Evolutionary conservation across 2,797 vertebrate genomes (phyloP).

Genomic region (Mormyrops attenuatus): DNA sequence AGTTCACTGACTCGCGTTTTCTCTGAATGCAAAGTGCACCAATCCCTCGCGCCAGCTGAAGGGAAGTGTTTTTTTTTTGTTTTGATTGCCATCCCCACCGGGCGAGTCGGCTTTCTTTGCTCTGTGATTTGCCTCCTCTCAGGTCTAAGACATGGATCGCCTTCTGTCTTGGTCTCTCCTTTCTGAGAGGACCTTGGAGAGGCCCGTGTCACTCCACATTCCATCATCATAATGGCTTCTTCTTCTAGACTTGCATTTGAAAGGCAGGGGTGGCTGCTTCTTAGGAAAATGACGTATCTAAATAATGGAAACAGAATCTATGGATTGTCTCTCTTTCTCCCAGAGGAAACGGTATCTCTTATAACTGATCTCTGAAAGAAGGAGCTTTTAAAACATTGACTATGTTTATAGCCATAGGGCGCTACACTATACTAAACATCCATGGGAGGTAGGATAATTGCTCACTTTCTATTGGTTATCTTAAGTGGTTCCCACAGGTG

Average conservation of each 20-base stretch:
- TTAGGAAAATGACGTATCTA: conserved; percentile 15
- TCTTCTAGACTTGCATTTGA: not conserved
- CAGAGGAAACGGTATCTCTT: not conserved
- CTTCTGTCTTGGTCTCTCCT: not conserved
- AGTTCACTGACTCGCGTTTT: conserved; percentile 47
- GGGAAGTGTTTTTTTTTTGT: conserved; percentile 22
- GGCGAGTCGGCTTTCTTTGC: not conserved
- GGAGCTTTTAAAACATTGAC: not conserved
- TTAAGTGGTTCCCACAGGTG: not conserved
- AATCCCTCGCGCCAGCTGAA: conserved; percentile 17
- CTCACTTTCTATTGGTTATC: not conserved
- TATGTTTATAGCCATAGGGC: not conserved
- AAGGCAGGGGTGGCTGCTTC: not conserved
- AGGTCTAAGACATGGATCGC: not conserved
- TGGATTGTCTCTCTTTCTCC: not conserved
- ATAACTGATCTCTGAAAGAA: not conserved
- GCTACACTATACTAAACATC: not conserved
- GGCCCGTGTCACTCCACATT: not conserved
- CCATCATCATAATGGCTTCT: not conserved
- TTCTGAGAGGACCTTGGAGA: not conserved
- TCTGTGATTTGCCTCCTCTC: not conserved
- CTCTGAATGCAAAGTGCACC: conserved; percentile 4
- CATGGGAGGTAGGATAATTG: not conserved
- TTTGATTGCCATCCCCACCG: conserved; percentile 20
- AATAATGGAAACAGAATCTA: conserved; percentile 32